phyloP scores from a whole-genome alignment of 1,140 invertebrate genomes.

The Formica exsecta region DNA sequence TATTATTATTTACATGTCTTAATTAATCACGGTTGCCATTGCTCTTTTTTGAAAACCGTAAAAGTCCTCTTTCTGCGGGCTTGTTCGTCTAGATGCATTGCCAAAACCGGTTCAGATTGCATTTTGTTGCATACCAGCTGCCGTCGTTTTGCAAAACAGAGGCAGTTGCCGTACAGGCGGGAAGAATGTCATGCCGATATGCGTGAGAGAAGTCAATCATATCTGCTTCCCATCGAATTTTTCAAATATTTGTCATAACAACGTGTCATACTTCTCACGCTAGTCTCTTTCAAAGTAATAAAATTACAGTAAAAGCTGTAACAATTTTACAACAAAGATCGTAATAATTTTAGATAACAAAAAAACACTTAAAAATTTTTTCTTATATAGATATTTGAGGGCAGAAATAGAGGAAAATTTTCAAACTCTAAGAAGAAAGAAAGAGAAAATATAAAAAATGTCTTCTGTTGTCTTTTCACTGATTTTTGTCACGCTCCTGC shows the following conservation, averaged over 20 bases:
- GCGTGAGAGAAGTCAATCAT: slow-evolving; percentile 23
- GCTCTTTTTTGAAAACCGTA: slow-evolving; percentile 58
- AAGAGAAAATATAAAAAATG: neutral
- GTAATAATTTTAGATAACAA: neutral
- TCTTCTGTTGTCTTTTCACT: neutral
- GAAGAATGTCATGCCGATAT: slow-evolving; percentile 8
- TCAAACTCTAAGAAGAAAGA: neutral
- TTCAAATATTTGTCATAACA: neutral
- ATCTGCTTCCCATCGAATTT: neutral
- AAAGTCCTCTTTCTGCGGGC: slow-evolving; percentile 40
- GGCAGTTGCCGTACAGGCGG: slow-evolving; percentile 2
- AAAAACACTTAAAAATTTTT: neutral
- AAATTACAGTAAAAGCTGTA: neutral
- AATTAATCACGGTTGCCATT: slow-evolving; percentile 41
- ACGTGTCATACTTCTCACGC: neutral
- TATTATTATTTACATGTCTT: slow-evolving; percentile 25
- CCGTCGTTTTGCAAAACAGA: slow-evolving; percentile 43
- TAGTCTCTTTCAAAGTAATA: neutral
- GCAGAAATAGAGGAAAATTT: neutral
- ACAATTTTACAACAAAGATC: too few species aligned
- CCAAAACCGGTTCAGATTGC: slow-evolving; percentile 69
- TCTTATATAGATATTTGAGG: neutral
- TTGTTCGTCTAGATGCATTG: slow-evolving; percentile 42
- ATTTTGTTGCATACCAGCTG: slow-evolving; percentile 73
- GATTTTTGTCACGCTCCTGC: too few species aligned